phyloP scores from a whole-genome alignment of 2,888 invertebrate species.

The Thymelicus lineola region DNA sequence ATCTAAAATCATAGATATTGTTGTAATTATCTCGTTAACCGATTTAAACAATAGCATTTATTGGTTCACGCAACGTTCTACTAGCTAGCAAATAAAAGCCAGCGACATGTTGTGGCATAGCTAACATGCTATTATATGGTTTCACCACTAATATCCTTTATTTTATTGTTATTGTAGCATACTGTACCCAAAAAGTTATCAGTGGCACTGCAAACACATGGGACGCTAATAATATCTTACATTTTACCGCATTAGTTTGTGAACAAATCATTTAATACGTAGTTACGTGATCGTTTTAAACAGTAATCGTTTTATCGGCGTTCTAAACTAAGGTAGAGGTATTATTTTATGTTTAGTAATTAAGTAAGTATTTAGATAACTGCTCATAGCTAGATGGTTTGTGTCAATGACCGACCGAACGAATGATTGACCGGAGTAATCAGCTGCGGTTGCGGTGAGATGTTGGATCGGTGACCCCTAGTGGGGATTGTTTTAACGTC shows the following conservation, averaged over 20 bases:
- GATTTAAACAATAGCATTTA: background rate
- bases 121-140: slow-evolving; percentile 2
- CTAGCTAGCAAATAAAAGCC: slow-evolving; percentile 14
- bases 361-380: no score
- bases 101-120: background rate
- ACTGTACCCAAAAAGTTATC: slow-evolving; percentile 15
- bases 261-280: slow-evolving; percentile 5
- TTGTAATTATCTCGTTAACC: background rate
- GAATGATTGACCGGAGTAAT: no score
- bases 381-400: no score
- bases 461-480: no score
- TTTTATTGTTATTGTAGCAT: slow-evolving; percentile 22
- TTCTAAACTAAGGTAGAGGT: no score
- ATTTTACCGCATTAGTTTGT: slow-evolving; percentile 19
- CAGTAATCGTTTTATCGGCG: no score
- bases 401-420: no score
- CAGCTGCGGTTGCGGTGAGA: no score
- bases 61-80: slow-evolving; percentile 11
- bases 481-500: no score
- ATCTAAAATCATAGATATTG: background rate
- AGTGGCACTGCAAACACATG: slow-evolving; percentile 14
- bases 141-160: slow-evolving; percentile 28
- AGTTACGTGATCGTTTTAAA: background rate
- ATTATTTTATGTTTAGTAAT: no score
- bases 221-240: slow-evolving; percentile 6